These are phyloP conservation scores for Perccottus glenii DNA, from an alignment of 2,113 vertebrate species.

Conservation along the genomic window DNA sequence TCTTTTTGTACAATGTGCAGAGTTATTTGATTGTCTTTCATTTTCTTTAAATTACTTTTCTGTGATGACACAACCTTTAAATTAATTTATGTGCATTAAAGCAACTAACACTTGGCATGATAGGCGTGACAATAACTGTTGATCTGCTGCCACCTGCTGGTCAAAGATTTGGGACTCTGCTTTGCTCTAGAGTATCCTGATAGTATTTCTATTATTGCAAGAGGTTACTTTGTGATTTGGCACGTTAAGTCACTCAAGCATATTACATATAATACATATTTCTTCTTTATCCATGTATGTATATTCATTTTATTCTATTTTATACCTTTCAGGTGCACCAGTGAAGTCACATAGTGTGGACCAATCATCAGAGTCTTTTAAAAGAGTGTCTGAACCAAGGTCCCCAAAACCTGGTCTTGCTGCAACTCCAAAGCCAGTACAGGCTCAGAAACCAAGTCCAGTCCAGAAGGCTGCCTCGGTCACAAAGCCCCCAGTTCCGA, in stretches of 20 bases:
- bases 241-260: slow-evolving; percentile 44
- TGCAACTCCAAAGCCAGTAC: slow-evolving; percentile 69
- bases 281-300: neutral
- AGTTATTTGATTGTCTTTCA: neutral
- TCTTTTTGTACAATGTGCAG: neutral
- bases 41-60: neutral
- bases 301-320: slow-evolving; percentile 3
- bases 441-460: slow-evolving; percentile 68
- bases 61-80: neutral
- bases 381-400: slow-evolving; percentile 79
- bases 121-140: slow-evolving; percentile 2
- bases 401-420: slow-evolving; percentile 79
- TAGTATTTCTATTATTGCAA: slow-evolving; percentile 37
- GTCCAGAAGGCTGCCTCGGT: slow-evolving; percentile 72
- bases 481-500: slow-evolving; percentile 68
- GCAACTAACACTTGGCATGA: slow-evolving; percentile 39
- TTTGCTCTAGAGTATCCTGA: slow-evolving; percentile 18
- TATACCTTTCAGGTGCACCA: slow-evolving; percentile 85
- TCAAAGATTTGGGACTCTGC: slow-evolving; percentile 36
- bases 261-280: too few species aligned
- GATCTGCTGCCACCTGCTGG: slow-evolving; percentile 64
- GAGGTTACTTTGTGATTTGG: slow-evolving; percentile 41
- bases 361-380: slow-evolving; percentile 81
- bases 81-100: slow-evolving; percentile 10
- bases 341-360: slow-evolving; percentile 90